Evolutionary conservation across 64 coral and sea anemone genomes (phyloP), one percentile per base, ranked within the genome.

Genomic region (Stylophora pistillata): DNA sequence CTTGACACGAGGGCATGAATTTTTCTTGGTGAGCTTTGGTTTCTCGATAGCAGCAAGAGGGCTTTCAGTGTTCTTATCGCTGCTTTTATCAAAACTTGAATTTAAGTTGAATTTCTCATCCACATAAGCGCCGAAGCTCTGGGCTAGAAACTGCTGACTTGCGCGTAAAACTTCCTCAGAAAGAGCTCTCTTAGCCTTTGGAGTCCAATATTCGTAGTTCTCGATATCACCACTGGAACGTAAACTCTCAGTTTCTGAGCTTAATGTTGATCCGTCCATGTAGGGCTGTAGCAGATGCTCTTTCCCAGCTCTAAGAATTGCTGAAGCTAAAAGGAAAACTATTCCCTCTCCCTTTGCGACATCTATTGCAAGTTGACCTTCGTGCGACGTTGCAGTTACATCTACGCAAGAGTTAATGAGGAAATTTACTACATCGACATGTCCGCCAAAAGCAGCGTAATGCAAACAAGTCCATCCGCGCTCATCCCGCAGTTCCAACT

Each of bases 381-480:
- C 95, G 14, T 81, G 79, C 9, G 95, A 81, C 14, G 56, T 83
- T 1, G 91, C 87, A 3, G 87, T 63, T 16, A 93, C 95, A 32
- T 97, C 87, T 6, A 78, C 91, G 53, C 87, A 97, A 41, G 95
- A 96, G 31, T 55, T 71, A 20, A 97, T 85, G 26, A 97, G 82
- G 52, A 97, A 77, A 75, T 90, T 91, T 10, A 81, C 84, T 15
- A 97, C 77, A 31, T 93, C 95, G 54, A 97, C 74, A 27, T 86
- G 57, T 0, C 95, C 95, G 14, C 73, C 87, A 72, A 76, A 77
- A 4, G 95, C 95, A 32, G 95, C 95, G 78, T 85, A 97, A 87
- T 97, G 95, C 52, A 97, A 69, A n/a, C 91, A 83, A 13, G 91
- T 97, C 95, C 95, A 97, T 1, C 95, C 95, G 64, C 89, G 89